These are phyloP conservation scores for Dryobota labecula DNA, from an alignment of 2,888 invertebrate genomes.

Conservation along the genomic window DNA sequence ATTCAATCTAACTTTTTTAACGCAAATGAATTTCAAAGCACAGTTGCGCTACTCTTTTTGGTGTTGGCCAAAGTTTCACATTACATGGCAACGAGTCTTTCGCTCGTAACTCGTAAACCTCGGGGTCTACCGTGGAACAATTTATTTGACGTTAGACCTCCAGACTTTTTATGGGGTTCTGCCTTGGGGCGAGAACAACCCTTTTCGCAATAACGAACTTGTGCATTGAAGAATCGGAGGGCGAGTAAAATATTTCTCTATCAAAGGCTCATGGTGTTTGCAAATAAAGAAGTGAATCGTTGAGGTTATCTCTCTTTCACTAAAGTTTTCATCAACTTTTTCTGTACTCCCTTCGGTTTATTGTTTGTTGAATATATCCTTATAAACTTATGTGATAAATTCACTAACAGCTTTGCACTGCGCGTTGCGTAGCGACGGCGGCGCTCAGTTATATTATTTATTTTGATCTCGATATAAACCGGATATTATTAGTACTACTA, in stretches of 20 bases:
- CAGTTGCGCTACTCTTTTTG: conserved; percentile 11
- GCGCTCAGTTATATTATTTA: conserved; percentile 3
- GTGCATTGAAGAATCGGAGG: conserved; percentile 56
- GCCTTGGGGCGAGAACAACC: conserved; percentile 59
- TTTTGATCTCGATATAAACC: conserved; percentile 19
- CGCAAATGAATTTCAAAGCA: conserved; percentile 27
- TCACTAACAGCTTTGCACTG: neutral
- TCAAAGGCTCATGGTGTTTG: conserved; percentile 55
- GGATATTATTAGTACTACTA: conserved; percentile 44
- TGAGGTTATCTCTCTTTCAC: conserved; percentile 39
- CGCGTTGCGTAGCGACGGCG: neutral
- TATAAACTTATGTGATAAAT: conserved; percentile 4
- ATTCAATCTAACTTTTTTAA: conserved; percentile 24
- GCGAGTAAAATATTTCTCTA: conserved; percentile 58
- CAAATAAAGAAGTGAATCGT: conserved; percentile 53
- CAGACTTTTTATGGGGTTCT: conserved; percentile 54
- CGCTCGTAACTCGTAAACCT: conserved; percentile 72
- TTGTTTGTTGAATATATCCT: neutral
- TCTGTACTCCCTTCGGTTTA: conserved; percentile 23
- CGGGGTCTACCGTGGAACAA: conserved; percentile 65
- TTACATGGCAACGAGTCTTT: conserved; percentile 65
- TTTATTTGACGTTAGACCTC: conserved; percentile 78
- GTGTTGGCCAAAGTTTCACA: conserved; percentile 36
- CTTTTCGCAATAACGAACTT: conserved; percentile 65
- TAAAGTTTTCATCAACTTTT: conserved; percentile 54